phyloP scores from a whole-genome alignment of 2,113 vertebrate species.

The Canis aureus region DNA sequence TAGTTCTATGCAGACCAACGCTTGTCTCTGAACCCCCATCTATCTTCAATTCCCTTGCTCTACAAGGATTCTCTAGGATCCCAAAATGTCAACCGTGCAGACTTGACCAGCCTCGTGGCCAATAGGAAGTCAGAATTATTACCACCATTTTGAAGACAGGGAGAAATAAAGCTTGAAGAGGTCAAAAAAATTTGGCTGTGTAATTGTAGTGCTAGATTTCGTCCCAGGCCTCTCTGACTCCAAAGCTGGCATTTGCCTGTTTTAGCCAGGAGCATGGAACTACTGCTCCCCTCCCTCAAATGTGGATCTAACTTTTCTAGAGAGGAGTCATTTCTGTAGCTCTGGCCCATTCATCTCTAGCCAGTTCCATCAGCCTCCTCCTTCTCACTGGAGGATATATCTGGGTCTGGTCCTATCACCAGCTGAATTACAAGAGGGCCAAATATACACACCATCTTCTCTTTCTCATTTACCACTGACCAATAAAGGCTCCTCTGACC shows the following conservation, averaged over 20 bases:
- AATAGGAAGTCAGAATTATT: not conserved
- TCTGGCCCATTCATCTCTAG: not conserved
- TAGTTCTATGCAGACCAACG: too few relatives aligned
- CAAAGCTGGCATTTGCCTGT: too few relatives aligned
- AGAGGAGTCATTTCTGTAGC: not conserved
- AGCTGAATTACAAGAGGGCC: not conserved
- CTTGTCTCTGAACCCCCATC: not conserved
- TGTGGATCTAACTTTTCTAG: not conserved
- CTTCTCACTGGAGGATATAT: not conserved
- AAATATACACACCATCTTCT: not conserved
- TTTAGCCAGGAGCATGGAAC: not conserved
- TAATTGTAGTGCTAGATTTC: not conserved
- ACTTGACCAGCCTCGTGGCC: not conserved
- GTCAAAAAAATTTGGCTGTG: not conserved
- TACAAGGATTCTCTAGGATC: not conserved
- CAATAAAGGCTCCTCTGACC: not conserved
- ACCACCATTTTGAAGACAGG: not conserved
- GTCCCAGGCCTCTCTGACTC: not conserved
- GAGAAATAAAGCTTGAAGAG: not conserved
- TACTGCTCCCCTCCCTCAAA: not conserved
- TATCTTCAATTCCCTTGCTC: not conserved
- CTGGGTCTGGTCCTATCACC: not conserved
- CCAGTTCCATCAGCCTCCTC: rapidly evolving
- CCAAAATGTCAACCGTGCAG: not conserved
- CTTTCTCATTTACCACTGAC: not conserved